Conservation (phyloP, 2,888 invertebrate genomes). For the Cheilosia scutellata region DNA sequence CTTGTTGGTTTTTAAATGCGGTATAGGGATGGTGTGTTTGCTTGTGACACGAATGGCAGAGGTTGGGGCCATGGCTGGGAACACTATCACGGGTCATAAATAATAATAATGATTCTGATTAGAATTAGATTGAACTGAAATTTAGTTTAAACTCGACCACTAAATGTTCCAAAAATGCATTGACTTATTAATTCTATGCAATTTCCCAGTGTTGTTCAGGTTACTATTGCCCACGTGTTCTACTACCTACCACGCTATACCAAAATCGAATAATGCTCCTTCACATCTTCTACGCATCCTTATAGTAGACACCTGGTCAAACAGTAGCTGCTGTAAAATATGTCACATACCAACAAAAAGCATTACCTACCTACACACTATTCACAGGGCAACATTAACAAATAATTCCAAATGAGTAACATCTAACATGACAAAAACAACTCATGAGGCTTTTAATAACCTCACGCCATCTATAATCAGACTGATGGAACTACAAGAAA, state of each 20-base stretch:
- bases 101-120: too few species aligned
- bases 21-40: too few species aligned
- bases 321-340: constrained; percentile 40
- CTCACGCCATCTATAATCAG: constrained; percentile 52
- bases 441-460: background rate
- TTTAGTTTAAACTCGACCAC: too few species aligned
- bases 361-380: constrained; percentile 16
- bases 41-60: too few species aligned
- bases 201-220: too few species aligned
- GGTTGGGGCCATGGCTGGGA: too few species aligned
- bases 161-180: too few species aligned
- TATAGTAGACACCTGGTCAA: constrained; percentile 45
- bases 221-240: background rate
- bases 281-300: background rate
- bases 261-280: constrained; percentile 2
- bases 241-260: background rate
- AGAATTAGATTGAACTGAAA: too few species aligned
- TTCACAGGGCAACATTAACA: background rate
- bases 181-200: too few species aligned
- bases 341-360: constrained; percentile 2
- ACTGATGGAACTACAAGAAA: constrained; percentile 1
- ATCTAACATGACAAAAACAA: background rate
- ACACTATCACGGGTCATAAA: too few species aligned
- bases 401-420: constrained; percentile 19
- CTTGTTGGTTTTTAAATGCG: too few species aligned